phyloP scores from a whole-genome alignment of 2,113 vertebrate species.

The Nipponia nippon region DNA sequence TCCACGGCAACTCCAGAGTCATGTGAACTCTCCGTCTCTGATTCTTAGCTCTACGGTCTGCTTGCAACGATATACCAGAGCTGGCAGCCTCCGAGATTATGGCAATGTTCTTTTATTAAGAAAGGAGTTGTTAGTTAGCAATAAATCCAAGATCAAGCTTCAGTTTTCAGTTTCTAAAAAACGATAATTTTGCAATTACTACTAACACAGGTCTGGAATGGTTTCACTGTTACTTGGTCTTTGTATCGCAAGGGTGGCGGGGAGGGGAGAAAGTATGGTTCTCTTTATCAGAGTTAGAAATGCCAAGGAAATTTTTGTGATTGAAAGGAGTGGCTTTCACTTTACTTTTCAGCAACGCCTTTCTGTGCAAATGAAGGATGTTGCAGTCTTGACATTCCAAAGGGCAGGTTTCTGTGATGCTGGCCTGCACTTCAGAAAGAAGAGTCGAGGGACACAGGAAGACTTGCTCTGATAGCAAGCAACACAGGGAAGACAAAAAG shows the following conservation, averaged over 20 bases:
- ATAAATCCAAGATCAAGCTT: not conserved
- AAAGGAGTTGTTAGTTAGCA: not conserved
- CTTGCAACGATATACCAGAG: constrained; percentile 96
- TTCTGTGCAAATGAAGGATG: not conserved
- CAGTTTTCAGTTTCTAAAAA: not conserved
- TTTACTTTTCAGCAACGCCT: not conserved
- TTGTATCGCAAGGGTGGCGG: rapidly evolving
- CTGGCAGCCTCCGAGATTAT: constrained; percentile 98
- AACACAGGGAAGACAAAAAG: not conserved
- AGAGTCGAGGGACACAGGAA: not conserved
- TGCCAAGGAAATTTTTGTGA: not conserved
- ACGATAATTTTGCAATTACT: not conserved
- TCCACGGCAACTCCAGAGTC: constrained; percentile 97
- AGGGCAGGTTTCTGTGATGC: not conserved
- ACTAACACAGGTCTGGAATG: not conserved
- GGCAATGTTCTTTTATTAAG: constrained; percentile 86
- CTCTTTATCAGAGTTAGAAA: not conserved
- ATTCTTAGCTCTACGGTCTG: constrained; percentile 94
- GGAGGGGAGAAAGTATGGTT: not conserved
- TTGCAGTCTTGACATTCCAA: not conserved
- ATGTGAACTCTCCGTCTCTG: constrained; percentile 94
- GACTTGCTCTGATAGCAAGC: not conserved
- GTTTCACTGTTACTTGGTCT: not conserved
- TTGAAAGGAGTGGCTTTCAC: not conserved
- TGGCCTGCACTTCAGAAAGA: not conserved